Base-by-base conservation (phyloP, 2,888 invertebrate genomes). In the Syrista parreyssii region DNA sequence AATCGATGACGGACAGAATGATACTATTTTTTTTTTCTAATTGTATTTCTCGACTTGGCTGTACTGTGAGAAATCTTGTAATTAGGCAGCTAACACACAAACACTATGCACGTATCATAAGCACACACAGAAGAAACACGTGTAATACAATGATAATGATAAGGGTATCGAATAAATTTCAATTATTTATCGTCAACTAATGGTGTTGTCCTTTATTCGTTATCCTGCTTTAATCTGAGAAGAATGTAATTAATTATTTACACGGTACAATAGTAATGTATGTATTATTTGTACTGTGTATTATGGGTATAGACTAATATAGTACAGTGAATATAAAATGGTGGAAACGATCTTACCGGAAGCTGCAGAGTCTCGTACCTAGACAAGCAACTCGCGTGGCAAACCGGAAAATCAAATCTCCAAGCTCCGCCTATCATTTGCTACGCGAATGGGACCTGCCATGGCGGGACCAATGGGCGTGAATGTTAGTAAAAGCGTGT, bases 151-250 rank as follows among this genome's bases (percentile, higher is more conserved):
- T 36, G n/a, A 30, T 74, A 33, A 32, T n/a, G 74, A 74, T 81
- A 78, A 81, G 82, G 80, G 80, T 81, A 84, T 81, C 74, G 78
- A 88, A 88, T 88, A 88, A 88, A 88, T 83, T 82, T 83, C 83
- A 82, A 83, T 88, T 87, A 88, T 88, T 87, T 87, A 88, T 88
- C 86, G 83, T 81, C 82, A n/a, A 80, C 71, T 36, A 31, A 72
- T 79, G 3, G 15, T 68, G 76, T 31, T n/a, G 32, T 77, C 55
- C 55, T 55, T 23, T 55, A 23, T 9, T 55, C 23, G 23, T 55
- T 23, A 23, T 55, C 55, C 55, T 9, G 55, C 36, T 55, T 40
- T 9, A 11, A 55, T 55, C 23, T 9, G 55, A 55, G 23, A 0
- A 9, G 2, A 23, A 55, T 55, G 2, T 23, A 6, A 40, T 40